These are phyloP conservation scores for Oegoconia quadripuncta DNA, from an alignment of 2,888 invertebrate species.

Conservation along the genomic window DNA sequence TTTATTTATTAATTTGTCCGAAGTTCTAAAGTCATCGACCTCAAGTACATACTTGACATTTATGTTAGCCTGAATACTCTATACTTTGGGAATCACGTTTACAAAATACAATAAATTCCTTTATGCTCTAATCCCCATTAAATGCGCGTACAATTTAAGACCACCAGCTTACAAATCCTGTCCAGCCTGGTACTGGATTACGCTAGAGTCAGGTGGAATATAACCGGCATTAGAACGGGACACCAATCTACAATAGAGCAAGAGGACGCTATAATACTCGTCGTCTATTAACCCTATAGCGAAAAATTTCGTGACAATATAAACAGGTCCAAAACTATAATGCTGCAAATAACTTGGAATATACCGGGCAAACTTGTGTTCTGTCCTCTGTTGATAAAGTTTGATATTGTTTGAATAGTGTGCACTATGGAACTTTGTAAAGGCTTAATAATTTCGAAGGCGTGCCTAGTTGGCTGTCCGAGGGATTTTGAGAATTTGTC, in stretches of 20 bases:
- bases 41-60: neutral
- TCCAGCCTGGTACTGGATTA: conserved; percentile 62
- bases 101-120: conserved; percentile 36
- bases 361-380: conserved; percentile 20
- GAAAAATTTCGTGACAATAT: conserved; percentile 68
- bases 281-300: conserved; percentile 53
- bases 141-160: conserved; percentile 52
- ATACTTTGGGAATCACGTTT: neutral
- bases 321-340: conserved; percentile 51
- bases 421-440: conserved; percentile 36
- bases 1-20: no score
- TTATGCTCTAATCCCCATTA: conserved; percentile 41
- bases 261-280: neutral
- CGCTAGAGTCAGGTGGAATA: conserved; percentile 55
- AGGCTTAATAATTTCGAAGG: conserved; percentile 72
- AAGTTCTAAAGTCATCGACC: no score
- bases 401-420: conserved; percentile 21
- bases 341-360: conserved; percentile 27
- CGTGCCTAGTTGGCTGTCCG: conserved; percentile 70
- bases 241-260: conserved; percentile 5
- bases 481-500: conserved; percentile 70
- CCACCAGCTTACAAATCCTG: conserved; percentile 57
- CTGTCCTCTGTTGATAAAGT: conserved; percentile 15
- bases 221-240: conserved; percentile 45
- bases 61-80: neutral